Base-by-base conservation (phyloP, 2,888 invertebrate genomes). In the Acrobasis suavella region DNA sequence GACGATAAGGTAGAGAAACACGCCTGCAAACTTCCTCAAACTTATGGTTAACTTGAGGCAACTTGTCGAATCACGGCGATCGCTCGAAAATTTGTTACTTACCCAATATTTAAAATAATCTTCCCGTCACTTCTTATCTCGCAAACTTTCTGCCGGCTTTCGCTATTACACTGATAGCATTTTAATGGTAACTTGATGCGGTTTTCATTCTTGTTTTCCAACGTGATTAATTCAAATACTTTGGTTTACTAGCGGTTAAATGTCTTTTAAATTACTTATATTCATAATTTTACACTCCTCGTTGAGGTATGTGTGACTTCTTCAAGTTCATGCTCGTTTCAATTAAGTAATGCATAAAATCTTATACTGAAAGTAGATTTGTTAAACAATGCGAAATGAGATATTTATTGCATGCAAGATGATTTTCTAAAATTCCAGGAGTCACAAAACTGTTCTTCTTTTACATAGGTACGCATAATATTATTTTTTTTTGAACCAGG, bases 51-150 rank as follows among this genome's bases (percentile, higher is more conserved):
- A 89, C 86, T 90, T 88, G 65, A 74, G 71, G 67, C 76, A 87
- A 87, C 85, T 90, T 89, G 86, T 82, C 82, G 87, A 90, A 91
- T 89, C 89, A 85, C 84, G 86, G 80, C 86, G 85, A 89, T 89
- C 88, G 86, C 82, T 87, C 81, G 84, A 85, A 87, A 90, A 89
- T 90, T 90, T 88, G 90, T 86, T 85, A 88, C 88, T 85, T 80
- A 79, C 80, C 81, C 81, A 81, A 87, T 85, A 88, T 89, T 90
- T 90, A 85, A 88, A 90, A 88, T 86, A 86, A 85, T 83, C 82
- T 81, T 76, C 78, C 72, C 78, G 75, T 76, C 80, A 76, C 75
- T 74, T 80, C 82, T 87, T 89, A 89, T 87, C 88, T 78, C 64
- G 62, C 58, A 72, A 83, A 83, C 73, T 84, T 85, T 77, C 70